Evolutionary conservation across 2,888 invertebrate genomes (phyloP).

Genomic region (Orthosia incerta): DNA sequence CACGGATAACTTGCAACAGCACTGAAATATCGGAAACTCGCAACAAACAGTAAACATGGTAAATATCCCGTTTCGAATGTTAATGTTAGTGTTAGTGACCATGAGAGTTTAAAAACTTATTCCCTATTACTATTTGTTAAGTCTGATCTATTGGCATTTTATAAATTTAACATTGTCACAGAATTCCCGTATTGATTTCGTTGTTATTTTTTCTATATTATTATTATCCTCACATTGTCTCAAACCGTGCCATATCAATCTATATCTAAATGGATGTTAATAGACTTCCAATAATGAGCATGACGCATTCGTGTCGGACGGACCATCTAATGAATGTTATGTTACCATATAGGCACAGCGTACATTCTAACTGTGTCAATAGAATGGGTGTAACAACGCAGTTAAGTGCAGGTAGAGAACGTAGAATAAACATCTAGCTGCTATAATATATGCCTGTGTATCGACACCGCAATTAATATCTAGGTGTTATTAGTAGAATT

Average conservation of each 20-base stretch:
- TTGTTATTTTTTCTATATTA: background rate
- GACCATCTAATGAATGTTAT: conserved; percentile 58
- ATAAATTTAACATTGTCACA: too few relatives aligned
- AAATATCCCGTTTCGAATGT: too few relatives aligned
- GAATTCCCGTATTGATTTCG: too few relatives aligned
- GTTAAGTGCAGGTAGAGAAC: conserved; percentile 53
- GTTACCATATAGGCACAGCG: conserved; percentile 52
- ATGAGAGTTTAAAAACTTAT: too few relatives aligned
- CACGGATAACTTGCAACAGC: too few relatives aligned
- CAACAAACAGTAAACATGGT: too few relatives aligned
- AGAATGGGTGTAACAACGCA: conserved; percentile 55
- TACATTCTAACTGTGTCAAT: conserved; percentile 63
- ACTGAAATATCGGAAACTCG: too few relatives aligned
- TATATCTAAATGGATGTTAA: conserved; percentile 45
- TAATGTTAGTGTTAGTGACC: too few relatives aligned
- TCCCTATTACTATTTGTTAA: too few relatives aligned
- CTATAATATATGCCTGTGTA: background rate
- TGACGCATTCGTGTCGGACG: conserved; percentile 55
- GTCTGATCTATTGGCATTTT: too few relatives aligned
- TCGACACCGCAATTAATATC: background rate
- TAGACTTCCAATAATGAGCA: conserved; percentile 57
- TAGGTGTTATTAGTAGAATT: background rate
- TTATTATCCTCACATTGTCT: conserved; percentile 17
- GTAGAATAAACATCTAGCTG: conserved; percentile 19
- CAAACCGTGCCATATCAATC: conserved; percentile 8